phyloP scores from a whole-genome alignment of 2,888 invertebrate genomes.

The Leptogaster cylindrica region DNA sequence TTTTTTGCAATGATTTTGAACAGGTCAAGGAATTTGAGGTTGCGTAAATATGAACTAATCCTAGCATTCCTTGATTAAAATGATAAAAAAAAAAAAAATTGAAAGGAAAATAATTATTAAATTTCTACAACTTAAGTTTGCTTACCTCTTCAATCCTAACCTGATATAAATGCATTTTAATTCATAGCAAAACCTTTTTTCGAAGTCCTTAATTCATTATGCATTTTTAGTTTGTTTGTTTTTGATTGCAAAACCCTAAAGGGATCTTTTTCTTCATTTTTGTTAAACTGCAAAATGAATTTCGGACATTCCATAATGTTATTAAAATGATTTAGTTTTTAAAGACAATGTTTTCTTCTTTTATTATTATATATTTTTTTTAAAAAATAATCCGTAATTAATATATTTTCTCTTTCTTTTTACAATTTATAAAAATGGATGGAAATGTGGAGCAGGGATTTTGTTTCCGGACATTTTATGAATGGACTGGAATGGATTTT shows the following conservation, averaged over 20 bases:
- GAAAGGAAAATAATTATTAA: conserved; percentile 5
- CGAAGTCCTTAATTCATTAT: conserved; percentile 35
- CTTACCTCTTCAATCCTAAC: conserved; percentile 23
- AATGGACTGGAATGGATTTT: conserved; percentile 46
- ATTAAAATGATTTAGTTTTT: conserved; percentile 23
- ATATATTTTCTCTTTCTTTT: conserved; percentile 48
- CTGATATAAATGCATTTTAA: conserved; percentile 25
- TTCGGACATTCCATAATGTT: conserved; percentile 32
- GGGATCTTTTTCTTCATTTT: no score
- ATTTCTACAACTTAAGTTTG: conserved; percentile 12
- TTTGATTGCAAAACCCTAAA: background rate
- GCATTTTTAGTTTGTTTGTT: no score
- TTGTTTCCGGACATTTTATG: conserved; percentile 47
- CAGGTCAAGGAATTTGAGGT: conserved; percentile 37
- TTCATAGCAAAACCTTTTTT: conserved; percentile 14
- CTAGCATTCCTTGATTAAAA: conserved; percentile 44
- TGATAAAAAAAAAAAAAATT: no score
- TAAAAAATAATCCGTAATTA: conserved; percentile 41
- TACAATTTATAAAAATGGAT: conserved; percentile 47
- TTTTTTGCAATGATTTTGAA: conserved; percentile 27
- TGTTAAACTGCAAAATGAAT: conserved; percentile 39
- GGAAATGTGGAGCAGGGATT: conserved; percentile 46
- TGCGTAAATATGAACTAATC: conserved; percentile 21
- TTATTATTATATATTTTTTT: no score
- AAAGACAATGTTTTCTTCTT: conserved; percentile 37